phyloP scores from a whole-genome alignment of 2,888 invertebrate genomes.

The Apeira syringaria region DNA sequence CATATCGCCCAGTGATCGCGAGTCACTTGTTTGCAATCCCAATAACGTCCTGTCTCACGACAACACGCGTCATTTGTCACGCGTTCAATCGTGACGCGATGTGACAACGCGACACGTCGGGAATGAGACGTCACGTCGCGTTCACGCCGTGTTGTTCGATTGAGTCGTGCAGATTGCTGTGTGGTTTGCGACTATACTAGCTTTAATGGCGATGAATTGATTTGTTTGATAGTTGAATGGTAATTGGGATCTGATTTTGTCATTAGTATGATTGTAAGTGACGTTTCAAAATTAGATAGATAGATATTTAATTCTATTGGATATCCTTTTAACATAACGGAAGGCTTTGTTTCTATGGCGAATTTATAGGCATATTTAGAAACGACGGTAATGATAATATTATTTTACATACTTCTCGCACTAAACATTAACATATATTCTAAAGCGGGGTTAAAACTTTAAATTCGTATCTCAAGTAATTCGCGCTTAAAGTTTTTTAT shows the following conservation, averaged over 20 bases:
- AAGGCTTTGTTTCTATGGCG: too few relatives aligned
- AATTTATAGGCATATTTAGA: too few relatives aligned
- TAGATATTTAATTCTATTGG: too few relatives aligned
- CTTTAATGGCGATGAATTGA: conserved; percentile 3
- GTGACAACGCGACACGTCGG: conserved; percentile 24
- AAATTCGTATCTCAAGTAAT: too few relatives aligned
- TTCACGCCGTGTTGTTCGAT: conserved; percentile 6
- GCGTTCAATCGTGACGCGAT: conserved; percentile 30
- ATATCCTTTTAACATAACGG: too few relatives aligned
- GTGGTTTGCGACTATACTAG: conserved; percentile 16
- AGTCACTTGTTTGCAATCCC: conserved; percentile 33
- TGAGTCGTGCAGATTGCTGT: conserved; percentile 24
- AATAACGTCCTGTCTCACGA: conserved; percentile 40
- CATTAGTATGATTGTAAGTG: too few relatives aligned
- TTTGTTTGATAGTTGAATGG: background rate
- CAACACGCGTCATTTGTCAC: conserved; percentile 47
- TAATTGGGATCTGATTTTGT: background rate
- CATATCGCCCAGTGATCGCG: conserved; percentile 1
- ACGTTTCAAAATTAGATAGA: too few relatives aligned
- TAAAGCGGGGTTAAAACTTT: too few relatives aligned
- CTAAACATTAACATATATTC: too few relatives aligned
- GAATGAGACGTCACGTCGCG: conserved; percentile 24
- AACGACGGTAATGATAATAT: too few relatives aligned
- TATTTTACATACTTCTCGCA: too few relatives aligned
- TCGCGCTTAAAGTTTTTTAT: too few relatives aligned